These are phyloP conservation scores for Cantharis lateralis DNA, from an alignment of 2,888 invertebrate genomes.

Conservation along the genomic window DNA sequence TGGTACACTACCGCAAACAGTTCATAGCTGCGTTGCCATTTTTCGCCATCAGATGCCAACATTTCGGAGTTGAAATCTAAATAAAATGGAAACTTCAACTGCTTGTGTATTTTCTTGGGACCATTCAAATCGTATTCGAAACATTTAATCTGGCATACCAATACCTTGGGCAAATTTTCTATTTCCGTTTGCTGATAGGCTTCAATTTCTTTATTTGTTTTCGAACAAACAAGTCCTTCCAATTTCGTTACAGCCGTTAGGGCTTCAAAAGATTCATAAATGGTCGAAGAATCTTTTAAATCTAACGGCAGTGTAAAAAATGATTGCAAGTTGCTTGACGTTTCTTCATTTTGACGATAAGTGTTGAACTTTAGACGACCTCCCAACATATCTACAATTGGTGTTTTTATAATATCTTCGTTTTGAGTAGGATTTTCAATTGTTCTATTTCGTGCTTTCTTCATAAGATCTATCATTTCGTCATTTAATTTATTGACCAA, in stretches of 20 bases:
- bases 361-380: not conserved
- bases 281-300: not conserved
- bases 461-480: not conserved
- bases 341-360: not conserved
- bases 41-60: not conserved
- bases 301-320: not conserved
- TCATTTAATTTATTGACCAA: not conserved
- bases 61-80: not conserved
- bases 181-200: not conserved
- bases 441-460: not conserved
- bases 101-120: not conserved
- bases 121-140: not conserved
- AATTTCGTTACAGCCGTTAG: not conserved
- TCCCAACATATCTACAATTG: not conserved
- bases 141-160: not conserved
- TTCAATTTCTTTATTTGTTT: not conserved
- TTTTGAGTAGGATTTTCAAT: not conserved
- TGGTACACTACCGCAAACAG: not conserved
- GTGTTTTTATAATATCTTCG: not conserved
- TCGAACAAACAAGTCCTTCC: not conserved
- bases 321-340: not conserved
- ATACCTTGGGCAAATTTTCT: not conserved
- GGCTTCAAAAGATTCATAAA: not conserved
- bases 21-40: not conserved
- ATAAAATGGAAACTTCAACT: not conserved